A percentile compares a stretch with the other conserved stretches of the same genome.
Evolutionary conservation across 2,888 invertebrate genomes (phyloP).

Genomic region (Physocephala rufipes): DNA sequence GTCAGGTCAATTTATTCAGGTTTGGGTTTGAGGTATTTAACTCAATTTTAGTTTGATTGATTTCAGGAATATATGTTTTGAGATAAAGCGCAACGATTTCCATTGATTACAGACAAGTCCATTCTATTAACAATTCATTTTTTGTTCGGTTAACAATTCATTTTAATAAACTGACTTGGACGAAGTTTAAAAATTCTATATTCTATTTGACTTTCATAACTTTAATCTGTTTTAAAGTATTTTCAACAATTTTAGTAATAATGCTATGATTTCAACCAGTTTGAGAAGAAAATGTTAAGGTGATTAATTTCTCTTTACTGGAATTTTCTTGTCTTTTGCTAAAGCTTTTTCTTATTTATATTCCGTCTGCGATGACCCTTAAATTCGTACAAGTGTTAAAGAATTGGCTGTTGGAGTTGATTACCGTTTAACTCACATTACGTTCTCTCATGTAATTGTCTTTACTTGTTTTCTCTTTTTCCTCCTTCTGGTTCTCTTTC

Average conservation of each 20-base stretch:
- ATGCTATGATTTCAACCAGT: neutral
- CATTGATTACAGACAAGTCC: no score
- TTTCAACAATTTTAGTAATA: neutral
- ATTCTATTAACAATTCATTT: no score
- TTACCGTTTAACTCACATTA: constrained; percentile 18
- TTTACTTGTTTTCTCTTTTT: neutral
- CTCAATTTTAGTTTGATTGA: no score
- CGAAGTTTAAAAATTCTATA: no score
- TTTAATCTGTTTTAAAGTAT: neutral
- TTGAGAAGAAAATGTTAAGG: no score
- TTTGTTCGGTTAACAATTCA: no score
- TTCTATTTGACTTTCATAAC: neutral
- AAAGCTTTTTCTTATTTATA: no score
- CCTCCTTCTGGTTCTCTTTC: neutral
- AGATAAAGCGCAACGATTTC: no score
- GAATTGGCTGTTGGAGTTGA: neutral
- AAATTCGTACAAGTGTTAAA: neutral
- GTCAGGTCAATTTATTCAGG: neutral
- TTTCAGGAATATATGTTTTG: no score
- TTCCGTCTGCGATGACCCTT: neutral
- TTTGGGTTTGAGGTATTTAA: neutral
- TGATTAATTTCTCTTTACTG: no score
- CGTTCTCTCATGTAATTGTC: constrained; percentile 21
- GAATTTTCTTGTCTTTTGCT: no score
- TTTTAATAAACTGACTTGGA: no score